Percentiles rank a stretch among this genome's conserved stretches.
phyloP scores from a whole-genome alignment of 2,797 vertebrate species.

The Gobionotothen gibberifrons region DNA sequence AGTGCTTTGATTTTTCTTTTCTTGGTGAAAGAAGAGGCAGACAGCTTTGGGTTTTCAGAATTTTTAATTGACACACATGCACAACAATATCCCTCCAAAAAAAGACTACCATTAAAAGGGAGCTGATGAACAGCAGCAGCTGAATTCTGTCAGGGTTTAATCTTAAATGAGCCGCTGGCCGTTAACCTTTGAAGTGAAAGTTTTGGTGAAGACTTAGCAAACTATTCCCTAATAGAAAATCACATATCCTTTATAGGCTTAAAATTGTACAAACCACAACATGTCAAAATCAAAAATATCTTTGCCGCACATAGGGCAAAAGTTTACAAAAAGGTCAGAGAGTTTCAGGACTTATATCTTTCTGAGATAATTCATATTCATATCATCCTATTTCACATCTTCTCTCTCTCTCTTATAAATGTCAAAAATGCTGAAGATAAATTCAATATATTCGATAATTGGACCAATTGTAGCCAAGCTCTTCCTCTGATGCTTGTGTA shows the following conservation, averaged over 20 bases:
- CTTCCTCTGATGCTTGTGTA: constrained; percentile 65
- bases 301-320: constrained; percentile 20
- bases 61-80: constrained; percentile 37
- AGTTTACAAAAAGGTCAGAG: constrained; percentile 10
- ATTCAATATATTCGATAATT: constrained; percentile 54
- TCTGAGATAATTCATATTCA: constrained; percentile 15
- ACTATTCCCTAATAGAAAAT: constrained; percentile 12
- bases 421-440: constrained; percentile 61
- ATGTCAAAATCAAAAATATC: constrained; percentile 17
- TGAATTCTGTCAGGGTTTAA: constrained; percentile 34
- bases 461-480: constrained; percentile 52
- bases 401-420: constrained; percentile 41
- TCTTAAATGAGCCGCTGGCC: constrained; percentile 15
- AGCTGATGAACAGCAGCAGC: constrained; percentile 4
- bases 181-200: constrained; percentile 15
- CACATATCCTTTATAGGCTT: background rate
- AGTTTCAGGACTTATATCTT: constrained; percentile 28
- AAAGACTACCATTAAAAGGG: constrained; percentile 13
- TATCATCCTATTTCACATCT: background rate
- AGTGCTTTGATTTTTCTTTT: constrained; percentile 27
- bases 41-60: constrained; percentile 17
- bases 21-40: constrained; percentile 9
- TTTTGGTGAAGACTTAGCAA: constrained; percentile 20
- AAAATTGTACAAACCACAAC: constrained; percentile 6
- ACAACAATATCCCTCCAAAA: constrained; percentile 20